Base-by-base conservation (phyloP, 2,888 invertebrate species). In the Tachina lurida region DNA sequence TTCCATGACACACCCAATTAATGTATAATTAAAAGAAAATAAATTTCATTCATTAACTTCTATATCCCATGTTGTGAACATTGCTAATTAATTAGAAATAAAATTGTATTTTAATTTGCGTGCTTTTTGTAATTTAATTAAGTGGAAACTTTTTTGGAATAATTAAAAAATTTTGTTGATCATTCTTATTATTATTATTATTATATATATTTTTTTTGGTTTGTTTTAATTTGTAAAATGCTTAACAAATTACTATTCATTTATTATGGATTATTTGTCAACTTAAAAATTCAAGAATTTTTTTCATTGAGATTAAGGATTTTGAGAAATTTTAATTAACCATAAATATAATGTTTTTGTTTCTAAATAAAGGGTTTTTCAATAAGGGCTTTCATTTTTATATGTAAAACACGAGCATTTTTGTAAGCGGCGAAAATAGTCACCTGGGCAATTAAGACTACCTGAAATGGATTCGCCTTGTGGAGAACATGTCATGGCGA, bases 141-240 rank as follows among this genome's bases (percentile, higher is more conserved):
- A 22, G 31, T 60, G 68, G 54, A 82, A 81, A 63, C 22, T 81
- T 81, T 70, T 73, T 68, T 13, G 13, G 39, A 60, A 56, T 68
- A 49, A 78, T 52, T 62, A 62, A 78, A 60, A 1, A 52, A 62
- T 62, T 67, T 52, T 52, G 52, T 78, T 19, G 60, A 49, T 77
- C 17, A n/a, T 54, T 4, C 19, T 10, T 52, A 17, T 54, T 54
- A 19, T 54, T 17, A 54, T 17, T 54, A 19, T 5, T 54, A 4
- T n/a, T n/a, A n/a, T n/a, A n/a, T n/a, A n/a, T n/a, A n/a, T 31
- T 17, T 10, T 39, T n/a, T 15, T 49, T 19, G 15, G 68, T 52
- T 22, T 17, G 22, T 41, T 73, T 62, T 43, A 43, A 45, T 22
- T 63, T 43, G 41, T 62, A n/a, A 58, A 68, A 19, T 15, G 4